Conservation (phyloP, 2,888 invertebrate species). For the Copidosoma aretas region DNA sequence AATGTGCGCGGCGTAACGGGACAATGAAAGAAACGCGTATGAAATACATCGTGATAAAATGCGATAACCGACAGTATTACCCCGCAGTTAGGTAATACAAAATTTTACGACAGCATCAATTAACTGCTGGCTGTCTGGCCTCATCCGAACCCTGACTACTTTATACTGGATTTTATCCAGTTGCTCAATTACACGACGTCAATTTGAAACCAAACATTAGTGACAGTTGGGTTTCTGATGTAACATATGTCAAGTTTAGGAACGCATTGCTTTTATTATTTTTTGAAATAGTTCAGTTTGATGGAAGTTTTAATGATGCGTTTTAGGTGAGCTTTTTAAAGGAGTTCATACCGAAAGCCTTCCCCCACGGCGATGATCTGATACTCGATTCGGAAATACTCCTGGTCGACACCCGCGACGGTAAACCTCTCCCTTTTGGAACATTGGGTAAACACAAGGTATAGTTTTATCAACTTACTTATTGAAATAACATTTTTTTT, state of each 20-base stretch:
- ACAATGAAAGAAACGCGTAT: background rate
- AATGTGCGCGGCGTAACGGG: too few relatives aligned
- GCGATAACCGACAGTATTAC: too few relatives aligned
- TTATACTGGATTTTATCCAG: constrained; percentile 9
- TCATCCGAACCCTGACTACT: constrained; percentile 18
- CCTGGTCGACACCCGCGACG: constrained; percentile 83
- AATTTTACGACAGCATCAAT: background rate
- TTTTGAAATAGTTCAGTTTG: background rate
- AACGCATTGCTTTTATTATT: background rate
- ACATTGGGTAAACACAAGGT: constrained; percentile 87
- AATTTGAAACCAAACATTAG: background rate
- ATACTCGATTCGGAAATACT: constrained; percentile 93
- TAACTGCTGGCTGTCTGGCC: constrained; percentile 8
- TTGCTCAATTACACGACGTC: background rate
- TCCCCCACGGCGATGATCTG: constrained; percentile 84
- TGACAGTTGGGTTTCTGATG: background rate
- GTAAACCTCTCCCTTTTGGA: constrained; percentile 89
- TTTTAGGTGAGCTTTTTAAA: constrained; percentile 78
- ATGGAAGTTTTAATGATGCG: background rate
- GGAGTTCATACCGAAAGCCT: constrained; percentile 86
- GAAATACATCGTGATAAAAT: background rate
- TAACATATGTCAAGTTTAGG: background rate
- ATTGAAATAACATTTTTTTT: background rate
- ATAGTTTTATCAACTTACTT: constrained; percentile 7
- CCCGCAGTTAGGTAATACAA: background rate